Evolutionary conservation across 1,140 invertebrate genomes (phyloP).

Genomic region (Drosophila sp.): DNA sequence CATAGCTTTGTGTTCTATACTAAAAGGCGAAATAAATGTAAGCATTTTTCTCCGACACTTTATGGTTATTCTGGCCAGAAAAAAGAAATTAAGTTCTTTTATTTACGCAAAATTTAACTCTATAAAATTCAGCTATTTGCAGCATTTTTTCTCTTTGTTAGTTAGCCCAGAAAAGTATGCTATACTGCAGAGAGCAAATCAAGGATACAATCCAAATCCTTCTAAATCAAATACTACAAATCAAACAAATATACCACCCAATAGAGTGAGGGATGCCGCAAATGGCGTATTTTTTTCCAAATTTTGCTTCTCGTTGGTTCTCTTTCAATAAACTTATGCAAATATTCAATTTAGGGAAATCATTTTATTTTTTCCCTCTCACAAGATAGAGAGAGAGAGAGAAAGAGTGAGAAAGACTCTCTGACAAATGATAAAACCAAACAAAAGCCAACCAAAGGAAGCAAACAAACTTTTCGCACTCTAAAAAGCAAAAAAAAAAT

Average conservation of each 20-base stretch:
- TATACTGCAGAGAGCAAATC: constrained; percentile 14
- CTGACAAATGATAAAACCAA: constrained; percentile 79
- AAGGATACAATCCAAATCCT: constrained; percentile 30
- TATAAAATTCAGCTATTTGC: neutral
- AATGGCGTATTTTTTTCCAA: neutral
- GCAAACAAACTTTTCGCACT: constrained; percentile 77
- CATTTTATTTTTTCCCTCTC: constrained; percentile 31
- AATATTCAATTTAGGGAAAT: constrained; percentile 74
- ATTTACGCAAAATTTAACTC: neutral
- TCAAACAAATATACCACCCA: constrained; percentile 48
- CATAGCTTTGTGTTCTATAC: neutral
- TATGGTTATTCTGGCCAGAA: neutral
- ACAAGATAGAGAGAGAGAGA: neutral
- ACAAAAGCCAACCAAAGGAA: constrained; percentile 64
- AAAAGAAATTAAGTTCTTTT: too few relatives aligned
- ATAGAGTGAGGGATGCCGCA: constrained; percentile 9
- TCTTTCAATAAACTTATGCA: constrained; percentile 79
- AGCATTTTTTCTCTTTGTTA: too few relatives aligned
- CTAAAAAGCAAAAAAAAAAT: constrained; percentile 6
- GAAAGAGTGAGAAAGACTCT: neutral
- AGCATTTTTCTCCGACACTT: neutral
- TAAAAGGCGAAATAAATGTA: constrained; percentile 2
- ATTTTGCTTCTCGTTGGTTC: constrained; percentile 32
- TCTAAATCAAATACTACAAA: constrained; percentile 39
- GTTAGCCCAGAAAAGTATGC: too few relatives aligned